phyloP scores from a whole-genome alignment of 2,888 invertebrate genomes.

The Nineta flava region DNA sequence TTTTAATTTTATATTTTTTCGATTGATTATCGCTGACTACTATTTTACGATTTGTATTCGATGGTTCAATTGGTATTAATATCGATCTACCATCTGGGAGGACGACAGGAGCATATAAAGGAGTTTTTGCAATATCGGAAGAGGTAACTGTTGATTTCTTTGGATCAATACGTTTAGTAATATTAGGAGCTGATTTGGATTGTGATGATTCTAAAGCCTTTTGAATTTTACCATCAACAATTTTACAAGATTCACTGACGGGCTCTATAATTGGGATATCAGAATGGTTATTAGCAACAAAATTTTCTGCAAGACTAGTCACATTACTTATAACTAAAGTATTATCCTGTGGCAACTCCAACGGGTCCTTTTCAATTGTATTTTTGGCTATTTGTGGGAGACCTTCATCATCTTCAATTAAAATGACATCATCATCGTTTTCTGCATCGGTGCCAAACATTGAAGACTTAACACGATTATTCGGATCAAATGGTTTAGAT shows the following conservation, averaged over 20 bases:
- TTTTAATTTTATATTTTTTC: not conserved
- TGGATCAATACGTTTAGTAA: not conserved
- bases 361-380: not conserved
- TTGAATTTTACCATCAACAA: slow-evolving; percentile 1
- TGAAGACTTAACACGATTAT: too few species aligned
- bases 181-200: not conserved
- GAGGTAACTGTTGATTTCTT: not conserved
- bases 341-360: not conserved
- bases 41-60: not conserved
- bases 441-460: not conserved
- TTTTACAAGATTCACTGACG: not conserved
- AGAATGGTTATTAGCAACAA: not conserved
- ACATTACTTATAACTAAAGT: not conserved
- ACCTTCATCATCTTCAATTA: not conserved
- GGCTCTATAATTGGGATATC: not conserved
- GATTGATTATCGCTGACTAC: not conserved
- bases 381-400: not conserved
- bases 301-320: not conserved
- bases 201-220: not conserved
- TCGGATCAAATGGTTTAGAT: not conserved
- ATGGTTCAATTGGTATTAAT: slow-evolving; percentile 1
- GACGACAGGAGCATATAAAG: not conserved
- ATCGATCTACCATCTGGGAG: not conserved
- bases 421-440: slow-evolving; percentile 1
- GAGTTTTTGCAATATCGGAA: not conserved